Evolutionary conservation across 2,797 vertebrate species (phyloP).

Genomic region (Lacerta bilineata): DNA sequence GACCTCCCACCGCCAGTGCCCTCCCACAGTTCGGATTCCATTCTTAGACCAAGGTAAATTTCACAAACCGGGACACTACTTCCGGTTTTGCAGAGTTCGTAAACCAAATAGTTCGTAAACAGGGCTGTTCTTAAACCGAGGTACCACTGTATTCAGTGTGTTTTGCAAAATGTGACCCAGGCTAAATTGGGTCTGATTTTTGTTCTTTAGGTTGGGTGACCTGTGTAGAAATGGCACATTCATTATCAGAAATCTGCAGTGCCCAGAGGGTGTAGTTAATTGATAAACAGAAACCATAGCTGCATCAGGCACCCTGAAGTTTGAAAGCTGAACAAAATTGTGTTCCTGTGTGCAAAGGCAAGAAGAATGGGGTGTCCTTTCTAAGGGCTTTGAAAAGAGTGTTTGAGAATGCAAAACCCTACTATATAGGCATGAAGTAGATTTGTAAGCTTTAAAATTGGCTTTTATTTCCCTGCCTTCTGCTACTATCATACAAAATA

Average conservation of each 20-base stretch:
- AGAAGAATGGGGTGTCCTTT: constrained; percentile 45
- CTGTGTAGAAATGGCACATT: constrained; percentile 61
- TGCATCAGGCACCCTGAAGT: constrained; percentile 25
- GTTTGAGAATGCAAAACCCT: constrained; percentile 46
- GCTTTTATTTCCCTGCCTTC: constrained; percentile 39
- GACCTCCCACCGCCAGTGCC: no score
- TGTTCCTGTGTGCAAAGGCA: constrained; percentile 56
- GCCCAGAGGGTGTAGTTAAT: constrained; percentile 44
- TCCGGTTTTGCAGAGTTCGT: no score
- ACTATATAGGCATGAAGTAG: background rate
- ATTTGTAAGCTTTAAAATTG: constrained; percentile 14
- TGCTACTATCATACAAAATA: constrained; percentile 13
- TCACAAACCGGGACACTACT: no score
- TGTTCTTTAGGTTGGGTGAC: constrained; percentile 64
- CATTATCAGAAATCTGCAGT: constrained; percentile 64
- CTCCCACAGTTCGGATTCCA: no score
- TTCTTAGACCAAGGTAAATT: no score
- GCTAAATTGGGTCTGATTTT: constrained; percentile 46
- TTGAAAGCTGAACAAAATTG: constrained; percentile 46
- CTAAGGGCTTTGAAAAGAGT: constrained; percentile 51
- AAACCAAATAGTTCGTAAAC: no score
- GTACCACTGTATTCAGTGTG: background rate
- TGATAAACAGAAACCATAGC: constrained; percentile 44
- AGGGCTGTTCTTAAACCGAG: no score
- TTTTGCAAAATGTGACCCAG: constrained; percentile 56